Evolutionary conservation across 2,888 invertebrate species (phyloP), one percentile per base, ranked within the genome.

Genomic region (Chrysina gloriosa): DNA sequence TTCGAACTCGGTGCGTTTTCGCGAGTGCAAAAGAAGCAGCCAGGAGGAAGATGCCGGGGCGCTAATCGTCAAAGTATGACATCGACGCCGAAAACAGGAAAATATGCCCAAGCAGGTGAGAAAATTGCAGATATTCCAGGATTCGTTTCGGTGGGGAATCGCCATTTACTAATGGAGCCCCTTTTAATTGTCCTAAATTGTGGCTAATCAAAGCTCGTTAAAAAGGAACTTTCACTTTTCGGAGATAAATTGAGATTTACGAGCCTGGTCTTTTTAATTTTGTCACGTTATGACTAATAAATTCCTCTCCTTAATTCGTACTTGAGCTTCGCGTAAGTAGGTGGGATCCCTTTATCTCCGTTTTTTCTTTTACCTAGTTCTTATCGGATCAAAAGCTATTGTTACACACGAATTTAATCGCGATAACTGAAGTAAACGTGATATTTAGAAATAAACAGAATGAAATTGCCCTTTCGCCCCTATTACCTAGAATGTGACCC

Each of bases 41-140:
- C 16, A 19, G 31, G 52, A 23, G 27, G 27, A 42, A 42, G 42
- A 58, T 58, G 58, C 58, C 58, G 69, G 65, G 69, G 39, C 42
- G 65, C 45, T 50, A 65, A 61, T 76, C 77, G 73, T 75, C 77
- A 42, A 78, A 82, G 77, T 77, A 84, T 84, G 84, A 83, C 84
- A 77, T 80, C 83, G 71, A 82, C 82, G 76, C 80, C 84, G 74
- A 84, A 84, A 81, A 77, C 80, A 63, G 82, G 81, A 64, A 84
- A 84, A 81, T 79, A 84, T 83, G 83, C 77, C 72, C 80, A 82
- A 27, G 11, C 58, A 80, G 84, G 84, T 84, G 79, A 77, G 80
- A n/a, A n/a, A n/a, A n/a, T n/a, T n/a, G n/a, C n/a, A n/a, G n/a
- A n/a, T n/a, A n/a, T n/a, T n/a, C n/a, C n/a, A n/a, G n/a, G n/a